These are phyloP conservation scores for Listrodromus nycthemerus DNA, from an alignment of 2,888 invertebrate species.

Conservation along the genomic window DNA sequence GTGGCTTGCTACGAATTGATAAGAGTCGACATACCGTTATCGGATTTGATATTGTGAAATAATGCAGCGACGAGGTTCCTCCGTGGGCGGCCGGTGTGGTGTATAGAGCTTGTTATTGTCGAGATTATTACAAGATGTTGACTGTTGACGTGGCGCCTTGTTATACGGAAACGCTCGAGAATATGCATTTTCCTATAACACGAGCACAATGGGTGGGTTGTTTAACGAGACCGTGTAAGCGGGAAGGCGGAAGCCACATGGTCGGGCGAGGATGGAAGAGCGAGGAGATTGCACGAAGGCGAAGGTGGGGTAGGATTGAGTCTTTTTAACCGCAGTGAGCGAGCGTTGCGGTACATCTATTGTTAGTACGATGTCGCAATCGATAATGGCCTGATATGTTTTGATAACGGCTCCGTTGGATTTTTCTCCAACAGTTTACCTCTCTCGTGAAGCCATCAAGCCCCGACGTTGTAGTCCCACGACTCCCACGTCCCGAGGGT, in stretches of 20 bases:
- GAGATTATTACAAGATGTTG: slow-evolving; percentile 12
- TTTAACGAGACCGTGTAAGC: slow-evolving; percentile 14
- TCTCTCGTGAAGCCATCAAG: slow-evolving; percentile 3
- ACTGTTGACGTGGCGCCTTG: slow-evolving; percentile 1
- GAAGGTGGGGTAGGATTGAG: not conserved
- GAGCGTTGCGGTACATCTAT: slow-evolving; percentile 37
- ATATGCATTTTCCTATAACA: slow-evolving; percentile 21
- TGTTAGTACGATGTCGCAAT: slow-evolving; percentile 49
- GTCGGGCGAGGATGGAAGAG: slow-evolving; percentile 25
- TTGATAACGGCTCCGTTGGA: slow-evolving; percentile 52
- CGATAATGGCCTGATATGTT: slow-evolving; percentile 59
- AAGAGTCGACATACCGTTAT: too few relatives aligned
- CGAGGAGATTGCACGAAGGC: not conserved
- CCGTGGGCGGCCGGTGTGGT: not conserved
- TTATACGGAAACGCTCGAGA: slow-evolving; percentile 1
- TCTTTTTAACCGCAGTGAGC: slow-evolving; percentile 20
- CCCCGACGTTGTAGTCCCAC: slow-evolving; percentile 23
- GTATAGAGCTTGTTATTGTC: not conserved
- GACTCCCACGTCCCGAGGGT: slow-evolving; percentile 56
- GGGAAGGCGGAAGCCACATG: slow-evolving; percentile 18
- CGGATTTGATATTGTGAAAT: too few relatives aligned
- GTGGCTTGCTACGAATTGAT: too few relatives aligned
- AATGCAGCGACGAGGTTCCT: not conserved
- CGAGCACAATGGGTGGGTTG: slow-evolving; percentile 34
- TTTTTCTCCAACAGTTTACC: slow-evolving; percentile 39